These are phyloP conservation scores for Columbina picui DNA, from an alignment of 2,113 vertebrate genomes.

Conservation along the genomic window DNA sequence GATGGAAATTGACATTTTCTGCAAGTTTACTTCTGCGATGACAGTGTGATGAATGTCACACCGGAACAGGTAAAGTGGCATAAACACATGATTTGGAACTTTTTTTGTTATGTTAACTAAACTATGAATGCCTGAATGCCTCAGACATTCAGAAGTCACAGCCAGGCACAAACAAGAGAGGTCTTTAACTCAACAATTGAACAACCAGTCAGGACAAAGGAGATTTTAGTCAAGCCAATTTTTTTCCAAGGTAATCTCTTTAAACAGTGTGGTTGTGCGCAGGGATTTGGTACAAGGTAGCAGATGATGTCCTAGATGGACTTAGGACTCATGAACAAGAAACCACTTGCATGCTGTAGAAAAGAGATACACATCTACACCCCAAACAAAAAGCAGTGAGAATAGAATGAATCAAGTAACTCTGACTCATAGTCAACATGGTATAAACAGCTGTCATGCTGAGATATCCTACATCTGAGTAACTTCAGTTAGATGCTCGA, in stretches of 20 bases:
- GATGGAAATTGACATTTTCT: not conserved
- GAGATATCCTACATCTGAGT: not conserved
- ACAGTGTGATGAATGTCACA: not conserved
- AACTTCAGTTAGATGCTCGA: not conserved
- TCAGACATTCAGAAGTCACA: not conserved
- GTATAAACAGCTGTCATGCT: not conserved
- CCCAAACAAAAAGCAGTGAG: not conserved
- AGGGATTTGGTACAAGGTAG: not conserved
- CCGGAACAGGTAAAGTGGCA: not conserved
- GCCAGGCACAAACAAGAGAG: not conserved
- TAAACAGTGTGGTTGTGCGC: not conserved
- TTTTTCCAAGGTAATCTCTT: not conserved
- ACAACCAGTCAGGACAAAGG: not conserved
- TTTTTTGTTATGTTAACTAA: not conserved
- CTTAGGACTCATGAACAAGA: not conserved
- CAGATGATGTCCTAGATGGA: not conserved
- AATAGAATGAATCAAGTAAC: not conserved
- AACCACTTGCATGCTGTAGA: not conserved
- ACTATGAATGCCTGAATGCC: not conserved
- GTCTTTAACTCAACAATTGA: not conserved
- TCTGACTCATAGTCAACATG: not conserved
- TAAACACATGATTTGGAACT: not conserved
- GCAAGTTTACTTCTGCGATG: not conserved
- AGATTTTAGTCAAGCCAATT: rapidly evolving
- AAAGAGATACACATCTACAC: not conserved